These are phyloP conservation scores for Anoplophora glabripennis DNA, from an alignment of 1,140 invertebrate species.

Conservation along the genomic window DNA sequence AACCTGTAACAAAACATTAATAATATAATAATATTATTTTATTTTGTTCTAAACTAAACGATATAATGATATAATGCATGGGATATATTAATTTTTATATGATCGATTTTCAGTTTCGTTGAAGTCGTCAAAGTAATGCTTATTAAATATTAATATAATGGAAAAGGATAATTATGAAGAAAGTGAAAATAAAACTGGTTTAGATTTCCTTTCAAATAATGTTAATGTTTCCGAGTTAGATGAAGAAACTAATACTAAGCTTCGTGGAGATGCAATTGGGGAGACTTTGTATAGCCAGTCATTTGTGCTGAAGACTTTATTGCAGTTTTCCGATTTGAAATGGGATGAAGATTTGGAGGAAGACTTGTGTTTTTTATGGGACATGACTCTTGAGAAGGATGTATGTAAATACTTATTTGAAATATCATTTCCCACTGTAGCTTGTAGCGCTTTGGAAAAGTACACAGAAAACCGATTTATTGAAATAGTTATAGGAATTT, in stretches of 20 bases:
- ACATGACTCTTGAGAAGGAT: conserved; percentile 72
- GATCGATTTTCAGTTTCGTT: too few relatives aligned
- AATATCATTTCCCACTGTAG: conserved; percentile 61
- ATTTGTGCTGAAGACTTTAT: conserved; percentile 67
- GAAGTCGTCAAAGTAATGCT: too few relatives aligned
- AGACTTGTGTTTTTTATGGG: conserved; percentile 72
- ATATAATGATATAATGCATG: too few relatives aligned
- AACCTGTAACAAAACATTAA: too few relatives aligned
- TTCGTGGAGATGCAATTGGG: conserved; percentile 70
- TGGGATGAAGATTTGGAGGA: conserved; percentile 59
- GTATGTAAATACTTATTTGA: conserved; percentile 65
- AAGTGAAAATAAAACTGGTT: too few relatives aligned
- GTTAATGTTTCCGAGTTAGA: conserved; percentile 44
- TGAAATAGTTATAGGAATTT: conserved; percentile 71
- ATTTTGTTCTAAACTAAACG: too few relatives aligned
- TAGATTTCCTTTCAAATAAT: too few relatives aligned
- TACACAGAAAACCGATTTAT: conserved; percentile 56
- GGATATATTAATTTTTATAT: too few relatives aligned
- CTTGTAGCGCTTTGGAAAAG: conserved; percentile 50
- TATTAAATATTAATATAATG: too few relatives aligned
- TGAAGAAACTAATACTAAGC: conserved; percentile 52
- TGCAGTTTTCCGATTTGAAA: conserved; percentile 54
- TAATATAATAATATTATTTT: too few relatives aligned
- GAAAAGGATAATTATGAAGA: too few relatives aligned
- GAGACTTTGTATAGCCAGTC: conserved; percentile 71